Evolutionary conservation across 2,888 invertebrate genomes (phyloP).

Genomic region (Mythimna vitellina): DNA sequence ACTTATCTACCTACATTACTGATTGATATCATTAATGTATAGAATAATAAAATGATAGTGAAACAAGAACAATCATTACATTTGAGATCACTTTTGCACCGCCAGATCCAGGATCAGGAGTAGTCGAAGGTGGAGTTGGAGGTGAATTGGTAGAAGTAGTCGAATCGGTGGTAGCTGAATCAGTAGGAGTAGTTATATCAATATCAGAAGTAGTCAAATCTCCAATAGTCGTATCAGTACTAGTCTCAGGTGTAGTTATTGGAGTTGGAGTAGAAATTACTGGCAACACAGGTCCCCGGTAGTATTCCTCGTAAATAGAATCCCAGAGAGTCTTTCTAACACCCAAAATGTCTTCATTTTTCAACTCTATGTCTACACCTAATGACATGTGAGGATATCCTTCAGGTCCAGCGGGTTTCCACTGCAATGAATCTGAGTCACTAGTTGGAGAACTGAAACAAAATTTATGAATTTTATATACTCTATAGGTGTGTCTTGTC

Average conservation of each 20-base stretch:
- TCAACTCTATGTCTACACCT: slow-evolving; percentile 60
- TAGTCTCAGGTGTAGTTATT: not conserved
- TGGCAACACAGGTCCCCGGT: slow-evolving; percentile 67
- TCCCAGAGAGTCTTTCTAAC: slow-evolving; percentile 72
- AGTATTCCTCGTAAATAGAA: slow-evolving; percentile 69
- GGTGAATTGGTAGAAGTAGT: too few species aligned
- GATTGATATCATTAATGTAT: not conserved
- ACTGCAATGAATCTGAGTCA: slow-evolving; percentile 57
- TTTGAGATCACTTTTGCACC: slow-evolving; percentile 27
- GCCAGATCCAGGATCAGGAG: slow-evolving; percentile 1
- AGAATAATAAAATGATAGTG: slow-evolving; percentile 23
- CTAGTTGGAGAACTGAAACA: slow-evolving; percentile 68
- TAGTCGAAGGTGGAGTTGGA: not conserved
- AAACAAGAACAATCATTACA: slow-evolving; percentile 9
- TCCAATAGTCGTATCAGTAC: too few species aligned
- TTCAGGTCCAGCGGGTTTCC: slow-evolving; percentile 65
- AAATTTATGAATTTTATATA: not conserved
- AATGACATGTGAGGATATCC: slow-evolving; percentile 72
- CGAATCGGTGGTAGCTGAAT: not conserved
- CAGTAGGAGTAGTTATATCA: not conserved
- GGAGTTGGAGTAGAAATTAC: not conserved
- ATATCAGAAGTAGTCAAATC: not conserved
- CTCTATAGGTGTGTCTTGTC: too few species aligned
- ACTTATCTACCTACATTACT: not conserved
- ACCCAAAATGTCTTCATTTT: slow-evolving; percentile 49